Evolutionary conservation across 2,113 vertebrate species (phyloP), one percentile per base, ranked within the genome.

Genomic region (Erinaceus europaeus): DNA sequence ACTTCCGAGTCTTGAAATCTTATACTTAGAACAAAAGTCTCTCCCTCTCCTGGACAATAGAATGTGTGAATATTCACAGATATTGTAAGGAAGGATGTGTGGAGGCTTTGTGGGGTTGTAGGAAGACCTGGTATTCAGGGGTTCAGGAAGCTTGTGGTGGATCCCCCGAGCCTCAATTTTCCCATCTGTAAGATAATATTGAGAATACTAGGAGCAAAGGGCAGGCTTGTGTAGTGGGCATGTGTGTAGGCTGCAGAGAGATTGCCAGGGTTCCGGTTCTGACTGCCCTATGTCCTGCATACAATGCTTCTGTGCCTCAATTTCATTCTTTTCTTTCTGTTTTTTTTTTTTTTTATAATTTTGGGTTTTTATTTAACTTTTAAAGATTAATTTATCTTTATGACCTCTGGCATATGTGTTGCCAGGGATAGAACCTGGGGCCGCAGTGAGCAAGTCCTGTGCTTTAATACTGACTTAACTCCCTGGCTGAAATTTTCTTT

Each of bases 181-280:
- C 20, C n/a, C 23, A n/a, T 80, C 94, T 80, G 64, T 11, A 85
- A 80, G 91, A 61, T 61, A 75, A 61, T 52, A 38, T 12, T 44
- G 84, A 59, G 29, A 34, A 52, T 59, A 38, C 13, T 36, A 76
- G 55, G 14, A 12, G 36, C 25, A 57, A 65, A 74, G 55, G 82
- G 36, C 13, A 20, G 9, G 5, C n/a, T 46, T 64, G n/a, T 59
- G 1, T 42, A 48, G 6, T 20, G 20, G 29, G 25, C n/a, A 85
- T 79, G 29, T 65, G 23, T 29, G 40, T 46, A 64, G 23, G 64
- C 12, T 8, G 15, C 38, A 74, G 84, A 69, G 34, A 34, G 9
- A 29, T 50, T 38, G 12, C 36, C 29, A 53, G 53, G 36, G 9
- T 72, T 90, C 46, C 48, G 38, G 36, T 69, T 65, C 32, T 85